A percentile compares a stretch with the other conserved stretches of the same genome.
Conservation (phyloP, 1,140 invertebrate species). For the Tenebrio molitor region DNA sequence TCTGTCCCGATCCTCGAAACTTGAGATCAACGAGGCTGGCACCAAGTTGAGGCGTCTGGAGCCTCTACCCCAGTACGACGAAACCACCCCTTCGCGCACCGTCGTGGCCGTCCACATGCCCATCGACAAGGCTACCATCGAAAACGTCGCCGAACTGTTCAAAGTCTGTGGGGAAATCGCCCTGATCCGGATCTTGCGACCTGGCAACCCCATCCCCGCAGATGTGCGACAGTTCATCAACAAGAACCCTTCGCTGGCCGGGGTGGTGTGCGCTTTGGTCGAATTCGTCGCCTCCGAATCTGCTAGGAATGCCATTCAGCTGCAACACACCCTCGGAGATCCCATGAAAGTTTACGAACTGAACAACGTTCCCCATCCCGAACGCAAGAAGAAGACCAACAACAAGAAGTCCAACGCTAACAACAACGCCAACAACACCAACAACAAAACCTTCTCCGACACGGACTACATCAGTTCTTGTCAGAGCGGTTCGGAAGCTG, state of each 20-base stretch:
- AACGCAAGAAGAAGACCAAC: conserved; percentile 70
- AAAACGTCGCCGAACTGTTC: conserved; percentile 90
- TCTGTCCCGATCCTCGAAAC: conserved; percentile 81
- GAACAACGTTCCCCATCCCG: conserved; percentile 72
- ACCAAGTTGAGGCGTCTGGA: conserved; percentile 91
- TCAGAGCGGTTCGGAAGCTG: conserved; percentile 77
- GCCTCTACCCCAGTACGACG: conserved; percentile 89
- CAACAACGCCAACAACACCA: conserved; percentile 58
- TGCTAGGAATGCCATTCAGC: conserved; percentile 83
- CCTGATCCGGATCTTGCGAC: conserved; percentile 85
- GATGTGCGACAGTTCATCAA: conserved; percentile 91
- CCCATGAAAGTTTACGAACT: conserved; percentile 70
- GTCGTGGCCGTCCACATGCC: conserved; percentile 90
- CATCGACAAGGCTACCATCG: conserved; percentile 85
- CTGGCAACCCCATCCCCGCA: conserved; percentile 88
- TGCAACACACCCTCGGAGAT: conserved; percentile 63
- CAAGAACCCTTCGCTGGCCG: conserved; percentile 89
- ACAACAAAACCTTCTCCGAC: conserved; percentile 57
- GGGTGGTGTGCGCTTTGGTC: conserved; percentile 87
- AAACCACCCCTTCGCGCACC: conserved; percentile 90
- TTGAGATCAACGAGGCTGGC: conserved; percentile 91
- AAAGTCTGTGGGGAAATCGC: conserved; percentile 90
- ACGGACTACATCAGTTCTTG: conserved; percentile 69
- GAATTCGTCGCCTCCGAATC: conserved; percentile 91
- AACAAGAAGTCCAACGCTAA: conserved; percentile 66